Evolutionary conservation across 2,888 invertebrate genomes (phyloP).

Genomic region (Phyllotreta cruciferae): DNA sequence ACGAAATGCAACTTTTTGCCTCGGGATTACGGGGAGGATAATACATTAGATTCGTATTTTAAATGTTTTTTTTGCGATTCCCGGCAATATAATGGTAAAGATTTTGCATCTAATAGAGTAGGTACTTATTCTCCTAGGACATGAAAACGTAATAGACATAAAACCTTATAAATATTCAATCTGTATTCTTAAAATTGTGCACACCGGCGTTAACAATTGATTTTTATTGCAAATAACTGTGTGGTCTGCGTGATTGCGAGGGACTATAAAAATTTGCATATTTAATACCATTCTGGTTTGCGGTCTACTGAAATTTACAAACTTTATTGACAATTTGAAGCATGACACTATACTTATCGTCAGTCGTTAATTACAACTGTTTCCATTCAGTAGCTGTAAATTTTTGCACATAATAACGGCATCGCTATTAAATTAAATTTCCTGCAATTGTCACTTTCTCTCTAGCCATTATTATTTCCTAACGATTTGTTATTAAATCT

Average conservation of each 20-base stretch:
- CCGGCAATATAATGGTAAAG: slow-evolving; percentile 23
- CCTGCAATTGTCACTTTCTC: too few species aligned
- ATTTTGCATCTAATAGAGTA: not conserved
- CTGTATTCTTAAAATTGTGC: slow-evolving; percentile 4
- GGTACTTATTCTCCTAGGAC: too few species aligned
- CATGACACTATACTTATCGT: slow-evolving; percentile 4
- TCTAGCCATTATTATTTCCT: too few species aligned
- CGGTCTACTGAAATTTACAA: slow-evolving; percentile 25
- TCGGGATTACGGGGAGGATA: slow-evolving; percentile 6
- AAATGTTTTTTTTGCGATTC: slow-evolving; percentile 25
- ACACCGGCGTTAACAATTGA: slow-evolving; percentile 20
- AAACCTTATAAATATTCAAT: slow-evolving; percentile 17
- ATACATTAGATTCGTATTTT: slow-evolving; percentile 10
- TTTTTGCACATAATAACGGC: not conserved
- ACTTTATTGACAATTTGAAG: slow-evolving; percentile 19
- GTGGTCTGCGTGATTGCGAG: slow-evolving; percentile 29
- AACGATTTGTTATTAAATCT: too few species aligned
- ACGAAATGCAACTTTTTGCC: slow-evolving; percentile 17
- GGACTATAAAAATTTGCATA: slow-evolving; percentile 32
- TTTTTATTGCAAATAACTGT: slow-evolving; percentile 33
- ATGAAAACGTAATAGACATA: too few species aligned
- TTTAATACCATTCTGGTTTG: slow-evolving; percentile 26
- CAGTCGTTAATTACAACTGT: slow-evolving; percentile 2
- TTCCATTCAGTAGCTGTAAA: slow-evolving; percentile 7
- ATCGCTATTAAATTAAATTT: too few species aligned